phyloP scores from a whole-genome alignment of 2,888 invertebrate species.

The Zonitis immaculata region DNA sequence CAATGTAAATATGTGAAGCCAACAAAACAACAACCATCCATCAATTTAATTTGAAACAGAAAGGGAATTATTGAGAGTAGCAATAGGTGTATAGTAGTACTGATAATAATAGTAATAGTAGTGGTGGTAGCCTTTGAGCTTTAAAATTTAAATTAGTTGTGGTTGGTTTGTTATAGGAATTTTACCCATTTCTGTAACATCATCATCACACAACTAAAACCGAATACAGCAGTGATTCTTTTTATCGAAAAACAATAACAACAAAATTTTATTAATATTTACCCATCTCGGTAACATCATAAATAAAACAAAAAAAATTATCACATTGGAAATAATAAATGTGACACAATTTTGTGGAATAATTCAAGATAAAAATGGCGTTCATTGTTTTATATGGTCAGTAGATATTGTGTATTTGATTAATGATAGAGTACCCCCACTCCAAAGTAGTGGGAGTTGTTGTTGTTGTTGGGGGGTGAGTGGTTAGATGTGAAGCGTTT shows the following conservation, averaged over 20 bases:
- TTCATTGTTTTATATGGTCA: constrained; percentile 36
- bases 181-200: too few species aligned
- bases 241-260: too few species aligned
- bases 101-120: too few species aligned
- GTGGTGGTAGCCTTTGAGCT: constrained; percentile 23
- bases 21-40: constrained; percentile 12
- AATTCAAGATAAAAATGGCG: constrained; percentile 34
- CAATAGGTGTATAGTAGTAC: too few species aligned
- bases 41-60: constrained; percentile 23
- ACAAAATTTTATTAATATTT: too few species aligned
- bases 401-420: constrained; percentile 30
- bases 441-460: neutral
- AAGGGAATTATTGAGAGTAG: constrained; percentile 23
- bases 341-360: constrained; percentile 27
- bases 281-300: too few species aligned
- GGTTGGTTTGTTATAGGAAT: constrained; percentile 20
- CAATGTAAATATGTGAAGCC: too few species aligned
- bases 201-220: too few species aligned
- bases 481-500: too few species aligned
- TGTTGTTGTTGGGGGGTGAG: too few species aligned
- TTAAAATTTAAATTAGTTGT: constrained; percentile 22
- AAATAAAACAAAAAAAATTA: constrained; percentile 12
- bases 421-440: constrained; percentile 24
- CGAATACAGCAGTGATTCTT: too few species aligned
- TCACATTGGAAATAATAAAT: constrained; percentile 22